A percentile compares a stretch with the other conserved stretches of the same genome.
Evolutionary conservation across 2,113 vertebrate species (phyloP).

Genomic region (Microcebus jonahi): DNA sequence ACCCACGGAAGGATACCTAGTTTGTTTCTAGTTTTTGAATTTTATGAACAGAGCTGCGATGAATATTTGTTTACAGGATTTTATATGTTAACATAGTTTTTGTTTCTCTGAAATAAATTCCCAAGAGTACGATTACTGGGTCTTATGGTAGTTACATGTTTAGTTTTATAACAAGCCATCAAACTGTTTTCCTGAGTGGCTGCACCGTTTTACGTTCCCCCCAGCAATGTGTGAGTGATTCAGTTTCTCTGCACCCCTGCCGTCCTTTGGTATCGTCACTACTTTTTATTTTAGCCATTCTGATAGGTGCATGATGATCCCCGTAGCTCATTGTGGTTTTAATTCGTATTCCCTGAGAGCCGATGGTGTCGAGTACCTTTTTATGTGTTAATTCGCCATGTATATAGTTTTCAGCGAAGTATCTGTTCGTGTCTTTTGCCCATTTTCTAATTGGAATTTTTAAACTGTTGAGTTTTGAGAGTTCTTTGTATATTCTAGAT

Average conservation of each 20-base stretch:
- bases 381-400: neutral
- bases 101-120: neutral
- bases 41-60: neutral
- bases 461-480: neutral
- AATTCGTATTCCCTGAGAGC: neutral
- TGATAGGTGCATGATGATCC: neutral
- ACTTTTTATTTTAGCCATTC: neutral
- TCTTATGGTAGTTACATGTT: neutral
- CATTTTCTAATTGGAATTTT: neutral
- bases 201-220: neutral
- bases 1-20: neutral
- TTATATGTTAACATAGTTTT: neutral
- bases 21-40: neutral
- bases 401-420: neutral
- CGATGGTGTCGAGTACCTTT: neutral
- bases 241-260: neutral
- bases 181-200: neutral
- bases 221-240: neutral
- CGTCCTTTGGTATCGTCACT: neutral
- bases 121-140: neutral
- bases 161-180: neutral
- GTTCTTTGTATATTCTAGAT: neutral
- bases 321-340: neutral
- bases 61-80: neutral
- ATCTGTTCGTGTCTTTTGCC: neutral